Conservation (phyloP, 2,113 vertebrate species). For the Delphinus delphis region DNA sequence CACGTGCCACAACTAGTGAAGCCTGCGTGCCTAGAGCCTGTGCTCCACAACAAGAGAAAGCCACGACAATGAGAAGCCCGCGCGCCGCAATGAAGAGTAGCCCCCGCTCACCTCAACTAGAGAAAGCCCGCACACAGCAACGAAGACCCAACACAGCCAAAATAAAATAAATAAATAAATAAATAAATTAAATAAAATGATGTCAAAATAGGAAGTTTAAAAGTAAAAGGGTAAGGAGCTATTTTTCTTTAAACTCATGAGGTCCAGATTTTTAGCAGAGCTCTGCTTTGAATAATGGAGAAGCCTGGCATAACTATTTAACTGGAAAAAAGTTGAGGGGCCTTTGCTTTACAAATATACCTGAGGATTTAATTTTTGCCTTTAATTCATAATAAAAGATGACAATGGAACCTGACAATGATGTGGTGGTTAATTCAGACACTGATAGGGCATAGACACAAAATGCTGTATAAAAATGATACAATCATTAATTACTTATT, state of each 20-base stretch:
- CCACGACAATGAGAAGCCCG: too few species aligned
- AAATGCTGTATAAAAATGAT: not conserved
- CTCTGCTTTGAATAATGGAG: not conserved
- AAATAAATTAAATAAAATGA: too few species aligned
- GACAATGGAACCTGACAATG: not conserved
- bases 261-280: not conserved
- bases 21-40: too few species aligned
- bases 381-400: constrained; percentile 35
- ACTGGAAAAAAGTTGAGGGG: not conserved
- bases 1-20: too few species aligned
- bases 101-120: too few species aligned
- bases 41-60: too few species aligned
- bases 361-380: constrained; percentile 1
- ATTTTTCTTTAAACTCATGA: not conserved
- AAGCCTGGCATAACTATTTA: not conserved
- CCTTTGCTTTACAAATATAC: not conserved
- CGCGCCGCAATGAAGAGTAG: too few species aligned
- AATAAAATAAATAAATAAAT: too few species aligned
- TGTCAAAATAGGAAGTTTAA: not conserved
- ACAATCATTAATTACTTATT: not conserved
- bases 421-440: not conserved
- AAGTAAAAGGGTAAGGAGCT: not conserved
- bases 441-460: not conserved
- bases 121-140: too few species aligned
- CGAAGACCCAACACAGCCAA: too few species aligned